Evolutionary conservation across 2,113 vertebrate genomes (phyloP).

Genomic region (Acrocephalus kingi): DNA sequence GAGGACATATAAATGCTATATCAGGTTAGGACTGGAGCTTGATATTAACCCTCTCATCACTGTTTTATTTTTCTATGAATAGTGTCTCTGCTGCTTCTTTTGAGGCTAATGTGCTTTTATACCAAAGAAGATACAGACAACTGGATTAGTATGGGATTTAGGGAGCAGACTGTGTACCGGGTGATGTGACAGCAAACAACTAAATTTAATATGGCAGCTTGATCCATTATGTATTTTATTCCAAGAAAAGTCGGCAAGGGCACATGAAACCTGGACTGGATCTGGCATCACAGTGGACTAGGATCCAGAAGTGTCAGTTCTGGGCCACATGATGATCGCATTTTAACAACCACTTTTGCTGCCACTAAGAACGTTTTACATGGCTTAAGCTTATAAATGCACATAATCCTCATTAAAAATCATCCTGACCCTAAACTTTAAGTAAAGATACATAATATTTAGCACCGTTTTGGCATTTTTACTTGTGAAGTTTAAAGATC

Average conservation of each 20-base stretch:
- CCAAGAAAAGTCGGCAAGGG: background rate
- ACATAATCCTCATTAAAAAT: background rate
- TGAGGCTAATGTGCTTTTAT: conserved; percentile 33
- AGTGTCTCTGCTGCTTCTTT: background rate
- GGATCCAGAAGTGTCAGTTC: background rate
- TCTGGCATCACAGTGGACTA: background rate
- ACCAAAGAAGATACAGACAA: conserved; percentile 31
- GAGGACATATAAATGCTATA: background rate
- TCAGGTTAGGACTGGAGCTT: background rate
- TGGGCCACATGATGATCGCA: rapidly evolving
- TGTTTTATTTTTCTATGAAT: background rate
- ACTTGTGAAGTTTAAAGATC: background rate
- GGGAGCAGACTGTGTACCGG: background rate
- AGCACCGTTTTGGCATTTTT: background rate
- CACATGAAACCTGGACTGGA: conserved; percentile 38
- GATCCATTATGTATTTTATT: conserved; percentile 59
- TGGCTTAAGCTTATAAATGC: background rate
- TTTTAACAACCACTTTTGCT: conserved; percentile 30
- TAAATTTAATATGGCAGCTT: conserved; percentile 68
- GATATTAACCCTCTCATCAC: conserved; percentile 8
- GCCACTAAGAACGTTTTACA: background rate
- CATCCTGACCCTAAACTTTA: conserved; percentile 21
- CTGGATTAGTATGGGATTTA: conserved; percentile 55
- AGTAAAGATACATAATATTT: background rate
- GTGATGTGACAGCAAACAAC: conserved; percentile 25